A percentile compares a stretch with the other conserved stretches of the same genome.
phyloP scores from a whole-genome alignment of 2,888 invertebrate species.

The Diloba caeruleocephala region DNA sequence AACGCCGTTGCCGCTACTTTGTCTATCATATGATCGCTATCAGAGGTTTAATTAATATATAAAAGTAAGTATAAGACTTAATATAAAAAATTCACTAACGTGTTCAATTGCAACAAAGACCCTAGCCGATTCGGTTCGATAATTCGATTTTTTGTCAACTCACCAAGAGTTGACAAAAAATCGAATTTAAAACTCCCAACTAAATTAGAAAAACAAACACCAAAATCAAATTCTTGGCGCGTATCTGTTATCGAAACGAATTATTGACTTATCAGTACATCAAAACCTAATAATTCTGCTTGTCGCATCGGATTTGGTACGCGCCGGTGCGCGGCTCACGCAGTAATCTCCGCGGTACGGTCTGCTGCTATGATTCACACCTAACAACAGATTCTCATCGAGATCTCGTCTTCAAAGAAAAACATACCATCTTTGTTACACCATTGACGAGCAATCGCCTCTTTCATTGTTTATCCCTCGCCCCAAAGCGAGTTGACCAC shows the following conservation, averaged over 20 bases:
- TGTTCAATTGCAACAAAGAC: slow-evolving; percentile 4
- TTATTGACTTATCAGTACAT: slow-evolving; percentile 86
- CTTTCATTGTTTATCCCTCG: slow-evolving; percentile 87
- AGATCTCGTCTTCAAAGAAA: slow-evolving; percentile 80
- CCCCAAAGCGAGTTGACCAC: slow-evolving; percentile 83
- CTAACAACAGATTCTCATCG: slow-evolving; percentile 77
- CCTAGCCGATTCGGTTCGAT: too few species aligned
- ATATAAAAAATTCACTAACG: slow-evolving; percentile 3
- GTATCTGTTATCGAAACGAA: slow-evolving; percentile 70
- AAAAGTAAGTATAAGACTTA: slow-evolving; percentile 11
- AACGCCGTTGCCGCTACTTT: slow-evolving; percentile 38
- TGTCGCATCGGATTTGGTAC: slow-evolving; percentile 82
- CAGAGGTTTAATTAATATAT: slow-evolving; percentile 45
- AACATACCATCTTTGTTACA: slow-evolving; percentile 86
- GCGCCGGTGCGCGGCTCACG: slow-evolving; percentile 75
- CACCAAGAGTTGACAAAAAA: too few species aligned
- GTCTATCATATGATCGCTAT: slow-evolving; percentile 55
- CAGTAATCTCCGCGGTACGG: slow-evolving; percentile 79
- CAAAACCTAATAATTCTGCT: slow-evolving; percentile 81
- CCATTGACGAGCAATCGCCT: slow-evolving; percentile 85
- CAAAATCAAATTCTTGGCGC: slow-evolving; percentile 35
- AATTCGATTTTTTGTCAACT: background rate
- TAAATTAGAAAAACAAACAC: slow-evolving; percentile 33
- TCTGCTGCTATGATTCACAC: slow-evolving; percentile 74
- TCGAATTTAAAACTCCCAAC: slow-evolving; percentile 27